Evolutionary conservation across 2,888 invertebrate species (phyloP).

Genomic region (Drosophila incognita): DNA sequence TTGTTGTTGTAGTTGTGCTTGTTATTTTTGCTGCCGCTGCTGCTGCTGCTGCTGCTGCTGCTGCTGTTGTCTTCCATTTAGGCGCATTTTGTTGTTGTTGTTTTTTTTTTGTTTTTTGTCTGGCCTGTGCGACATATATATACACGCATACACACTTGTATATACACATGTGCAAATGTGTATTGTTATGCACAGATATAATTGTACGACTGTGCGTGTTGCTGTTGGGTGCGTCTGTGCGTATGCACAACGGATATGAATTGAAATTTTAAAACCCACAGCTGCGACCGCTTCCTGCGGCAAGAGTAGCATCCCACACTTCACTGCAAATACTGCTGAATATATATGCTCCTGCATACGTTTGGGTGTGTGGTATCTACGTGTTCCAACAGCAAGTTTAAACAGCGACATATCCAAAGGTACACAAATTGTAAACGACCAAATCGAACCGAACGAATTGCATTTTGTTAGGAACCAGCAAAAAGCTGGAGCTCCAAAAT

Average conservation of each 20-base stretch:
- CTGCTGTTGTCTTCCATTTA: constrained; percentile 71
- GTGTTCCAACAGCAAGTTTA: constrained; percentile 41
- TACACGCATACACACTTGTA: no score
- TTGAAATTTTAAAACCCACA: constrained; percentile 82
- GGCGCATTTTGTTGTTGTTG: constrained; percentile 62
- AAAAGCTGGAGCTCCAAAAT: neutral
- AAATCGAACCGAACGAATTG: neutral
- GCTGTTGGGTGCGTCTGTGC: constrained; percentile 50
- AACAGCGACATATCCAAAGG: constrained; percentile 13
- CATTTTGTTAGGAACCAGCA: neutral
- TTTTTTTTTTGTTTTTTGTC: constrained; percentile 42
- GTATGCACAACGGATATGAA: constrained; percentile 78
- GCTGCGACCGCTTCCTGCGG: constrained; percentile 82
- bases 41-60: constrained; percentile 31
- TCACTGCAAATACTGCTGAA: constrained; percentile 23
- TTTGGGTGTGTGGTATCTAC: constrained; percentile 14
- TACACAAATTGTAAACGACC: constrained; percentile 6
- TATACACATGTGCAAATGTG: constrained; percentile 11
- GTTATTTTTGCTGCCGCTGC: constrained; percentile 31
- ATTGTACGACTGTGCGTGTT: constrained; percentile 22
- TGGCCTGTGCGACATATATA: constrained; percentile 15
- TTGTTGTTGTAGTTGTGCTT: constrained; percentile 40
- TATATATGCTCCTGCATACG: constrained; percentile 38
- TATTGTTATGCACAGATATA: constrained; percentile 39
- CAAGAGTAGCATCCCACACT: constrained; percentile 76